phyloP scores from a whole-genome alignment of 1,140 invertebrate species.

The Cydia splendana region DNA sequence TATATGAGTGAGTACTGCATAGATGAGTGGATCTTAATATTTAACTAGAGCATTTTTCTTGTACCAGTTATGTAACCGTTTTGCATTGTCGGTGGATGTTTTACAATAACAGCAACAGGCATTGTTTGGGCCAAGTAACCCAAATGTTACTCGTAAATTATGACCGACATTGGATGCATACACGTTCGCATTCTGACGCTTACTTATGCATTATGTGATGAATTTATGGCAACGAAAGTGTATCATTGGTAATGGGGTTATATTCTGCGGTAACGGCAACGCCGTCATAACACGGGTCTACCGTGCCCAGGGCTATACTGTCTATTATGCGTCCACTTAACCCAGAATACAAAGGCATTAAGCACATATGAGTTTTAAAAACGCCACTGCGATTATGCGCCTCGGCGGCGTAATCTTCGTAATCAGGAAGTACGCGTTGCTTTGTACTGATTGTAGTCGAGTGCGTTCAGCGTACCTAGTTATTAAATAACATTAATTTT shows the following conservation, averaged over 20 bases:
- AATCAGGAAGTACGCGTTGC: conserved; percentile 15
- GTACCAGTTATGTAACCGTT: too few species aligned
- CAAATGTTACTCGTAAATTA: too few species aligned
- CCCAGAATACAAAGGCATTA: not conserved
- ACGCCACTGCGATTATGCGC: not conserved
- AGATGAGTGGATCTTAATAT: too few species aligned
- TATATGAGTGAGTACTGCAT: too few species aligned
- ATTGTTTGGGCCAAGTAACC: too few species aligned
- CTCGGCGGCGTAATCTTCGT: conserved; percentile 11
- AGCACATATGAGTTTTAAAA: not conserved
- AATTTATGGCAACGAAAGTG: conserved; percentile 6
- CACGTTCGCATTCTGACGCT: not conserved
- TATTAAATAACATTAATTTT: conserved; percentile 29
- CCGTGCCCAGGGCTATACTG: not conserved
- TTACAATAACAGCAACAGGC: too few species aligned
- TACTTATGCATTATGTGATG: not conserved
- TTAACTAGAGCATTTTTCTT: too few species aligned
- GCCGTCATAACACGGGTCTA: not conserved
- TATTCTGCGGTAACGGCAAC: not conserved
- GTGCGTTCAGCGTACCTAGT: conserved; percentile 10
- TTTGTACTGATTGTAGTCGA: not conserved
- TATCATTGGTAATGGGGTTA: not conserved
- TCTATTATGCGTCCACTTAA: conserved; percentile 19
- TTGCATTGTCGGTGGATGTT: too few species aligned
- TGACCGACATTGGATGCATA: not conserved